Conservation (phyloP, 2,797 vertebrate genomes). For the Cyclopterus lumpus region DNA sequence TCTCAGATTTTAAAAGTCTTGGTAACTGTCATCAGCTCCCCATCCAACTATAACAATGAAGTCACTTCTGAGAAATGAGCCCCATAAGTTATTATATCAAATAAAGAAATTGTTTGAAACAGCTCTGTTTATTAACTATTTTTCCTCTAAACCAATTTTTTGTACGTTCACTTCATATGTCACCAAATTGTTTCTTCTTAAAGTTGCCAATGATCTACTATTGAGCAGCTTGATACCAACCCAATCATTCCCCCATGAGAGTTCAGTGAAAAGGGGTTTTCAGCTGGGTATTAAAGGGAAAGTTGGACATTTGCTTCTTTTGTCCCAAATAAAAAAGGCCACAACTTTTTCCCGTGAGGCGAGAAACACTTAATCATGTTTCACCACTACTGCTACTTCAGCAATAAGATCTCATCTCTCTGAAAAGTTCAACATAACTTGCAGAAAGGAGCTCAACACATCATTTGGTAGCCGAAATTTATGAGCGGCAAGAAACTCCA, state of each 20-base stretch:
- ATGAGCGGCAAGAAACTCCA: no score
- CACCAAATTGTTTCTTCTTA: background rate
- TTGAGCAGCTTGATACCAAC: background rate
- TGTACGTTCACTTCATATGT: background rate
- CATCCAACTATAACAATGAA: constrained; percentile 3
- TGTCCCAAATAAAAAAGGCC: no score
- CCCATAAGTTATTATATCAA: background rate
- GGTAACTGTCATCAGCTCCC: constrained; percentile 6
- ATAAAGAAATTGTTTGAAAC: constrained; percentile 1
- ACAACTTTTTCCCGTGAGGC: no score
- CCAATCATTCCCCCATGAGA: no score
- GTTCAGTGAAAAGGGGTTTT: no score
- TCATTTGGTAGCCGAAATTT: no score
- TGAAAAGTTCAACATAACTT: no score
- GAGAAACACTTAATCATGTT: no score
- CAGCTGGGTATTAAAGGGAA: background rate
- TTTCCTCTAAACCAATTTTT: background rate
- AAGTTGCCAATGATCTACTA: background rate
- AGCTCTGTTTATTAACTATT: background rate
- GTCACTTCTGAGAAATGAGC: background rate
- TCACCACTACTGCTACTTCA: no score
- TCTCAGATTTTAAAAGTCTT: background rate
- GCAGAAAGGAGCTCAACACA: no score
- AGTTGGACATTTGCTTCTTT: background rate
- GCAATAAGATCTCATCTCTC: no score